Base-by-base conservation (phyloP, 1,140 invertebrate species). In the Linepithema humile region DNA sequence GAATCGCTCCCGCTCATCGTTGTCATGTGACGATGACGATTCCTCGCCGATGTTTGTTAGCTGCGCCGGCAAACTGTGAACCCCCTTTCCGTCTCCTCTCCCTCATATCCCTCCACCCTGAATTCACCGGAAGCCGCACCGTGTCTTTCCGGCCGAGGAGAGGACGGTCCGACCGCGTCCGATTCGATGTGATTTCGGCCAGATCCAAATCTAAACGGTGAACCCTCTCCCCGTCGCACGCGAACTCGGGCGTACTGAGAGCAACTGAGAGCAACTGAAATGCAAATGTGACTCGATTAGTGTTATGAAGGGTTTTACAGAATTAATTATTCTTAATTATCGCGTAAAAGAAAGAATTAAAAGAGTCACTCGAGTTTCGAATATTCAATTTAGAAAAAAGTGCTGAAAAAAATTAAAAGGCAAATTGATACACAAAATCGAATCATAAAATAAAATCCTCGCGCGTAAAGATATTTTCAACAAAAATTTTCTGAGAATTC, bases 31-130 rank as follows among this genome's bases (percentile, higher is more conserved):
- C 53, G 35, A 35, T 23, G 35, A 82, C 69, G 62, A 57, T 40
- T 43, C 53, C 55, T 82, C 85, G 82, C 64, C 45, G 32, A 55
- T 90, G 87, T 85, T 93, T 89, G 90, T 93, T 93, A 93, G 91
- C 88, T 86, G 88, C 89, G 91, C 89, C 92, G 90, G 85, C 92
- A 85, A 91, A 92, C 90, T 91, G 93, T 92, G 90, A 92, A 92
- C 88, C 85, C 89, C 88, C 88, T 90, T 92, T 91, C 89, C 91
- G 89, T n/a, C n/a, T n/a, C 83, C 84, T 88, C 91, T 85, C 88
- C 91, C 89, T 93, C 92, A 91, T 92, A 80, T 69, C 75, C 75
- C 88, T 83, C 83, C 65, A 67, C 74, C 75, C 57, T 85, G 45
- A 45, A 20, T 48, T n/a, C 82, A 82, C 57, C 59, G 55, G 67